These are phyloP conservation scores for Pocota personata DNA, from an alignment of 2,888 invertebrate genomes.

Conservation along the genomic window DNA sequence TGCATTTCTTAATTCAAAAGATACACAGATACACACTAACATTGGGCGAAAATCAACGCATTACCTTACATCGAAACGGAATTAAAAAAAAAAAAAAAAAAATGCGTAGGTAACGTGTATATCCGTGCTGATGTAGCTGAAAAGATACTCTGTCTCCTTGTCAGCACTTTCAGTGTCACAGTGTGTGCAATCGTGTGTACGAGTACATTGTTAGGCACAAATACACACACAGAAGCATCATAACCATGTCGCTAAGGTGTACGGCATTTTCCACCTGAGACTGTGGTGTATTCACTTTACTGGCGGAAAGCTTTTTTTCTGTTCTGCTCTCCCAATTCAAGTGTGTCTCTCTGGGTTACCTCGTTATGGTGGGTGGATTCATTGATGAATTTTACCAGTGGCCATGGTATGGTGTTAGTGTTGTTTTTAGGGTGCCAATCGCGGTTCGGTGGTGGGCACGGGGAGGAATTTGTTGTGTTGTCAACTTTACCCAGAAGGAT, in stretches of 20 bases:
- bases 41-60: not conserved
- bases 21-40: not conserved
- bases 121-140: conserved; percentile 20
- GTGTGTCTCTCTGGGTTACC: conserved; percentile 26
- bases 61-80: not conserved
- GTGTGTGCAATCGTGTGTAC: not conserved
- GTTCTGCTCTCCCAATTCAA: conserved; percentile 2
- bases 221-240: conserved; percentile 11
- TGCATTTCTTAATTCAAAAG: not conserved
- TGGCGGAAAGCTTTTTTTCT: conserved; percentile 33
- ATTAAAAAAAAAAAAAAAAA: not conserved
- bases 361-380: conserved; percentile 61
- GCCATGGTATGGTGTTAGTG: not conserved
- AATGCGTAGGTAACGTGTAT: conserved; percentile 43
- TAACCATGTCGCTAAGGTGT: not conserved
- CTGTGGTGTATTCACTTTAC: not conserved
- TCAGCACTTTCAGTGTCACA: conserved; percentile 50
- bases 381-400: conserved; percentile 59
- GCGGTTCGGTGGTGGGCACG: not conserved
- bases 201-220: not conserved
- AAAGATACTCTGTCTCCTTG: conserved; percentile 42
- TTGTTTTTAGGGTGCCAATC: not conserved
- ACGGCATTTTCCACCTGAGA: conserved; percentile 37
- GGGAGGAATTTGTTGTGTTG: conserved; percentile 34
- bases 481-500: conserved; percentile 40